phyloP scores from a whole-genome alignment of 2,113 vertebrate genomes.

The Mormoops blainvillei region DNA sequence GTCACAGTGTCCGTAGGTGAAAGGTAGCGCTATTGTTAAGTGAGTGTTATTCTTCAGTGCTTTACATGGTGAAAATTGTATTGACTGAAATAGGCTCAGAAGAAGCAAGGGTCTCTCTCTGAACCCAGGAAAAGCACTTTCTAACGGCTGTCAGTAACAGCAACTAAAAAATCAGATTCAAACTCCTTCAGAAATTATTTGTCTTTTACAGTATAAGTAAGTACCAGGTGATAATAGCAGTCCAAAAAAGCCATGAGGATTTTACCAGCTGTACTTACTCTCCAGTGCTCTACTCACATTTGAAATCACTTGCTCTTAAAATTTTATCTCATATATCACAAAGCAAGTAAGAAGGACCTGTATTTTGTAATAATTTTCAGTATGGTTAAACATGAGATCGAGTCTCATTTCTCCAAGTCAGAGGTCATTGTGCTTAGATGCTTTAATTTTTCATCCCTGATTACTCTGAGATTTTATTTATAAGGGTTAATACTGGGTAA shows the following conservation, averaged over 20 bases:
- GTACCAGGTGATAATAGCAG: neutral
- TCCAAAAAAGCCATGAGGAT: neutral
- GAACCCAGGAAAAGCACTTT: neutral
- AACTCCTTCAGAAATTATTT: slow-evolving; percentile 6
- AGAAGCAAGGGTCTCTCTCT: neutral
- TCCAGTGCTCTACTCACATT: neutral
- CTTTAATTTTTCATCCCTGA: neutral
- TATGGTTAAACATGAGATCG: neutral
- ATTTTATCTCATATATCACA: neutral
- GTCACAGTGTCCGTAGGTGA: neutral
- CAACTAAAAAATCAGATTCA: neutral
- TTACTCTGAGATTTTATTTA: neutral
- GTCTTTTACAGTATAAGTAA: neutral
- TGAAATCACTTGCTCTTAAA: neutral
- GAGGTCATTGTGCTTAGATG: neutral
- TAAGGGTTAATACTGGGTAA: neutral
- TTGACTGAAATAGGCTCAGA: neutral
- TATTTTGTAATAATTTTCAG: neutral
- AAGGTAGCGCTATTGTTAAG: neutral
- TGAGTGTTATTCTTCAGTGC: neutral
- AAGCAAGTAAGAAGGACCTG: neutral
- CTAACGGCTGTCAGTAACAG: neutral
- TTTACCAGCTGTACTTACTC: slow-evolving; percentile 4
- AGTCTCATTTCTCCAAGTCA: slow-evolving; percentile 20
- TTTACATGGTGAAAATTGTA: neutral